Evolutionary conservation across 2,888 invertebrate species (phyloP), one percentile per base, ranked within the genome.

Genomic region (Zaprionus lineosus): DNA sequence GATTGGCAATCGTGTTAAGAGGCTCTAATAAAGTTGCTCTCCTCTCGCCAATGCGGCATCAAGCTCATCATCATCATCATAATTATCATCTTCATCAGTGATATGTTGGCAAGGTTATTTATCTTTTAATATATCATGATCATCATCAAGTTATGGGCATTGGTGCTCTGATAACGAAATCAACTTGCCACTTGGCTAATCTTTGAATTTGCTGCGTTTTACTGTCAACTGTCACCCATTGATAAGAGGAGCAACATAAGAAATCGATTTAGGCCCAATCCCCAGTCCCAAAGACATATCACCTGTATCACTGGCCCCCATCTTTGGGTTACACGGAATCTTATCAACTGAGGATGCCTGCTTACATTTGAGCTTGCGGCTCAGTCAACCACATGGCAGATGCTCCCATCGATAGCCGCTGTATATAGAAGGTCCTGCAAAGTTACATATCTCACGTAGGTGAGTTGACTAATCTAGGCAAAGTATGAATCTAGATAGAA

Each of bases 121-220:
- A 79, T 79, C 79, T 74, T 53, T 56, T 57, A 46, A 57, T 64
- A 82, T 82, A 84, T 82, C 85, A 78, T 84, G 78, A n/a, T n/a
- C n/a, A n/a, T n/a, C 83, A 79, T 82, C 75, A 84, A 66, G 82
- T 77, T 76, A 68, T 71, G 65, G 64, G 58, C 58, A 46, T 36
- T 57, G 37, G 48, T 12, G 16, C 70, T 36, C 56, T 73, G 75
- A 84, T 79, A 73, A 75, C 66, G 60, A 70, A 77, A 77, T 81
- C 78, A 60, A 47, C 70, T 64, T 72, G 82, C 59, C 82, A 77
- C 83, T 82, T 83, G 84, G 84, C 81, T 73, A 84, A 81, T 81
- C 84, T 76, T 39, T 51, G 76, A 58, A 36, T 70, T 59, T 33
- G 52, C 68, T 55, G 44, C 43, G 18, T 41, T 48, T 26, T 52